Conservation (phyloP, 2,888 invertebrate species). For the Thereva unica region DNA sequence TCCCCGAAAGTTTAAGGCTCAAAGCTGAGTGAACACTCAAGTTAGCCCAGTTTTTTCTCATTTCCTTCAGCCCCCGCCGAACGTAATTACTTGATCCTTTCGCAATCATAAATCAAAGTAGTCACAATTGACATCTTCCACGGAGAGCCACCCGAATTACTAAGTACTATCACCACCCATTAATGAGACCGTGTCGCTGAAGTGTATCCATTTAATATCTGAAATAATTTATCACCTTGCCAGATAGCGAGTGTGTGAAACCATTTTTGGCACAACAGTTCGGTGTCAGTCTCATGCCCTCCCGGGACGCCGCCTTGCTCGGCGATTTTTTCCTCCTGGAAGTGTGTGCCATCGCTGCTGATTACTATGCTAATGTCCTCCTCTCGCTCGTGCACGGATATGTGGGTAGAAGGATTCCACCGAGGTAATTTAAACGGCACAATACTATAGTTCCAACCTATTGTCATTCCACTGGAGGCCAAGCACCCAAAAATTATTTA, state of each 20-base stretch:
- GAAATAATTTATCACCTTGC: constrained; percentile 29
- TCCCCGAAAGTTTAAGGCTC: not conserved
- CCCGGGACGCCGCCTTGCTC: not conserved
- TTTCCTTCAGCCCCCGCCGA: constrained; percentile 18
- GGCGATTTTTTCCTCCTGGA: not conserved
- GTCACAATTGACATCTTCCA: constrained; percentile 31
- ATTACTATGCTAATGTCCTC: too few species aligned
- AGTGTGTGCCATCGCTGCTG: too few species aligned
- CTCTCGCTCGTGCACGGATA: too few species aligned
- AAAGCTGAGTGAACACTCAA: not conserved
- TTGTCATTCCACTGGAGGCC: too few species aligned
- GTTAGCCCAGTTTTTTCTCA: constrained; percentile 4
- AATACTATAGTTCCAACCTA: too few species aligned
- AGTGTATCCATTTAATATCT: constrained; percentile 19
- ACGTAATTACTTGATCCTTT: constrained; percentile 10
- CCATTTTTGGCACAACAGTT: not conserved
- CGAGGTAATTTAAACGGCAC: too few species aligned
- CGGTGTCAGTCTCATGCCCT: not conserved
- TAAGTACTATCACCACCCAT: constrained; percentile 1
- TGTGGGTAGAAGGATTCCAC: too few species aligned
- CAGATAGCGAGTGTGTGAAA: constrained; percentile 17
- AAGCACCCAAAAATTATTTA: not conserved
- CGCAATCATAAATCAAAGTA: constrained; percentile 28
- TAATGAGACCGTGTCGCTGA: not conserved
- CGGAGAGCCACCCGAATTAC: not conserved